phyloP scores from a whole-genome alignment of 2,797 vertebrate species.

The Eupleurogrammus muticus region DNA sequence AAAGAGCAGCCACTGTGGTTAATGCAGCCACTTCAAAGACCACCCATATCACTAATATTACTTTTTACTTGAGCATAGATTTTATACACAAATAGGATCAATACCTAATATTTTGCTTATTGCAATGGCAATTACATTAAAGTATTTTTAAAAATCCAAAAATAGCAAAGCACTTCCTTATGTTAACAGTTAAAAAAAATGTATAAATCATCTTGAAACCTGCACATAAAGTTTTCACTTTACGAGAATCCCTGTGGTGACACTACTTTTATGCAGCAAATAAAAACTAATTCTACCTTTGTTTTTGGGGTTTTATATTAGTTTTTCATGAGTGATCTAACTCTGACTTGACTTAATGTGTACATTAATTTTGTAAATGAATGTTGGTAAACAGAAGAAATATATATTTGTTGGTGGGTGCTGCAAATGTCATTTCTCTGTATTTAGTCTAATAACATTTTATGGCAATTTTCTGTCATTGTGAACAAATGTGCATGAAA shows the following conservation, averaged over 20 bases:
- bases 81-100: neutral
- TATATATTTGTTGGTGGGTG: neutral
- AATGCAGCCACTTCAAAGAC: conserved; percentile 78
- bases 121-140: neutral
- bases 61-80: neutral
- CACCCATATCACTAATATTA: conserved; percentile 59
- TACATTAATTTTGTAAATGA: no score
- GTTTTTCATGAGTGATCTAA: no score
- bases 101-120: neutral
- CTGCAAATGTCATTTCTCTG: neutral
- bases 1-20: conserved; percentile 67
- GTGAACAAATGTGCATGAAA: neutral
- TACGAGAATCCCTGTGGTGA: neutral
- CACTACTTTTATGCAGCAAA: neutral
- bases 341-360: neutral
- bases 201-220: neutral
- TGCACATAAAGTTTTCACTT: neutral
- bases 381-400: neutral
- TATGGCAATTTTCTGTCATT: neutral
- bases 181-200: neutral
- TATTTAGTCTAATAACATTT: neutral
- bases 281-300: no score
- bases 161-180: no score
- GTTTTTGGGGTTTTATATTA: no score
- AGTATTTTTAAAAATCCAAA: no score